Conservation (phyloP, 2,113 vertebrate genomes). For the Buteo buteo region DNA sequence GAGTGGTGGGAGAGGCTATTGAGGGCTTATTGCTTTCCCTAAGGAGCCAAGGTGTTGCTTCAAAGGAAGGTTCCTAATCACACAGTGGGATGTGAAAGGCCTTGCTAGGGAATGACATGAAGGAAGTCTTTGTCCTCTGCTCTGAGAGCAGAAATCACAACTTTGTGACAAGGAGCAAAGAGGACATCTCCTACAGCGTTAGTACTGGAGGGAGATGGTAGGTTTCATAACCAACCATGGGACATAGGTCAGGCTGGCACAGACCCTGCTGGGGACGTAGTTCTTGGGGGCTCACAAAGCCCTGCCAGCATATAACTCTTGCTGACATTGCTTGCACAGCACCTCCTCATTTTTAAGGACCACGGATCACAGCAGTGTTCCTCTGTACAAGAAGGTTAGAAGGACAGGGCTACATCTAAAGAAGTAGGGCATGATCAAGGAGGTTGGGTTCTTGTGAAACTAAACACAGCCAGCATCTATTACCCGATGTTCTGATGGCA, state of each 20-base stretch:
- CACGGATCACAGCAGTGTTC: not conserved
- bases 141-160: not conserved
- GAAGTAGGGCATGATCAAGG: not conserved
- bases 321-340: not conserved
- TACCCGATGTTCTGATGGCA: not conserved
- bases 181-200: not conserved
- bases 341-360: not conserved
- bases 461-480: not conserved
- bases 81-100: not conserved
- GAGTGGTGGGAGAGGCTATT: not conserved
- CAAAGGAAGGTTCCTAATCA: not conserved
- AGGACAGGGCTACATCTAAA: not conserved
- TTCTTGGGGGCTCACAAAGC: not conserved
- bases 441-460: not conserved
- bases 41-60: not conserved
- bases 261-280: fast-evolving
- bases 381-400: not conserved
- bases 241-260: fast-evolving
- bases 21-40: not conserved
- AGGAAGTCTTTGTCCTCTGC: not conserved
- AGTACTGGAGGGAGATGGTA: not conserved
- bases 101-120: not conserved
- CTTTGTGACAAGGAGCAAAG: not conserved
- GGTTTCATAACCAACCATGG: not conserved
- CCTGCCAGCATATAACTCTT: not conserved